Conservation (phyloP, 1,140 invertebrate genomes). For the fruit fly (Drosophila melanogaster) region DNA sequence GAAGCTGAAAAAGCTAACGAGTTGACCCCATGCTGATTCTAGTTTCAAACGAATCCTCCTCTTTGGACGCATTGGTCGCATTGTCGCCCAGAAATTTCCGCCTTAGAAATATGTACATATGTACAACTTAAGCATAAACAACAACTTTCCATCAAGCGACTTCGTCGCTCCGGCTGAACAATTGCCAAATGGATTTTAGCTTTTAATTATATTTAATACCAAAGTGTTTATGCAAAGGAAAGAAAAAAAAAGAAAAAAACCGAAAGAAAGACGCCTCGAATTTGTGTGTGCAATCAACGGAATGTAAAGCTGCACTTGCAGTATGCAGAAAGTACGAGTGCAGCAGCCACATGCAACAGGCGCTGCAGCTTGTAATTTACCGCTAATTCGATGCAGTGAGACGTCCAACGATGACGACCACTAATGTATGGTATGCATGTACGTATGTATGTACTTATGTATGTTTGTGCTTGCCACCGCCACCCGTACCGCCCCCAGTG, state of each 20-base stretch:
- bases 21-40: too few species aligned
- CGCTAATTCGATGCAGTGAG: slow-evolving; percentile 75
- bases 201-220: slow-evolving; percentile 66
- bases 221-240: slow-evolving; percentile 49
- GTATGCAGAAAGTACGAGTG: slow-evolving; percentile 53
- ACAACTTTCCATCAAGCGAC: slow-evolving; percentile 38
- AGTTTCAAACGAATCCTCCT: too few species aligned
- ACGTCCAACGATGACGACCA: slow-evolving; percentile 44
- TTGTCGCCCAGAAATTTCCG: slow-evolving; percentile 41
- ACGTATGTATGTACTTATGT: too few species aligned
- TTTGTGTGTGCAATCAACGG: slow-evolving; percentile 69
- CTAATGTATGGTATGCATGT: too few species aligned
- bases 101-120: neutral
- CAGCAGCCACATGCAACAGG: slow-evolving; percentile 31
- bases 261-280: slow-evolving; percentile 40
- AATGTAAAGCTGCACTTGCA: slow-evolving; percentile 50
- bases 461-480: neutral
- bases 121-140: slow-evolving; percentile 1
- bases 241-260: too few species aligned
- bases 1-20: slow-evolving; percentile 1
- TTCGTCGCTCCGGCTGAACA: slow-evolving; percentile 41
- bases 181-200: slow-evolving; percentile 47
- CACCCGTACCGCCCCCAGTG: neutral
- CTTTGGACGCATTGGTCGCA: too few species aligned
- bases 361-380: slow-evolving; percentile 72